Percentiles rank a stretch among this genome's conserved stretches.
These are phyloP conservation scores for Gnathochromis pfefferi DNA, from an alignment of 2,113 vertebrate genomes.

Conservation along the genomic window DNA sequence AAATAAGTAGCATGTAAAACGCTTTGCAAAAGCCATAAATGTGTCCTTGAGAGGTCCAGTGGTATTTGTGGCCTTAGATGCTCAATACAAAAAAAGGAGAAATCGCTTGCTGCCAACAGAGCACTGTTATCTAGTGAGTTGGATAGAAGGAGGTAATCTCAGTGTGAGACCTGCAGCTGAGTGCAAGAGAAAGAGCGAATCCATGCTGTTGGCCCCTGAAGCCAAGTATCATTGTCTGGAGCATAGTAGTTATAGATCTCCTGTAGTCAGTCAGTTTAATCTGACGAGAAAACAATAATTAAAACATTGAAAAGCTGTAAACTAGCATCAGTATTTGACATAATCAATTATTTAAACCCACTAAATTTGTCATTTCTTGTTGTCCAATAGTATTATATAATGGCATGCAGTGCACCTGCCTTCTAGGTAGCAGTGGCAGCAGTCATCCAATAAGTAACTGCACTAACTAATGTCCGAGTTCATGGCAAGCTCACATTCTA, in stretches of 20 bases:
- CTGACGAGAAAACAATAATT: background rate
- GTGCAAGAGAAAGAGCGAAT: background rate
- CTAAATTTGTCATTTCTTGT: background rate
- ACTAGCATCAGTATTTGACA: background rate
- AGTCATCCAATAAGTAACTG: background rate
- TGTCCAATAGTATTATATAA: background rate
- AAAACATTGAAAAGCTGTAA: background rate
- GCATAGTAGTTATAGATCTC: background rate
- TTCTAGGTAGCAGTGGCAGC: background rate
- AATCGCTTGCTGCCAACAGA: conserved; percentile 7
- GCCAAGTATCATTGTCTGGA: background rate
- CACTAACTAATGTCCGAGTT: background rate
- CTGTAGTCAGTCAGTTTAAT: background rate
- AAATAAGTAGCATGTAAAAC: background rate
- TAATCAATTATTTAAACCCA: background rate
- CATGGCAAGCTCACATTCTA: background rate
- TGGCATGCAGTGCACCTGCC: background rate
- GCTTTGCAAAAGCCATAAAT: background rate
- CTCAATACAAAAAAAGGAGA: background rate
- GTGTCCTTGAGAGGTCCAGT: background rate
- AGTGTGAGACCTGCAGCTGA: conserved; percentile 3
- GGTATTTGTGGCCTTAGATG: background rate
- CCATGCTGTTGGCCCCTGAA: background rate
- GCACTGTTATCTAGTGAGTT: background rate
- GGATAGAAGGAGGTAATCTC: conserved; percentile 20